Base-by-base conservation (phyloP, 1,140 invertebrate genomes). In the Condylostylus longicornis region DNA sequence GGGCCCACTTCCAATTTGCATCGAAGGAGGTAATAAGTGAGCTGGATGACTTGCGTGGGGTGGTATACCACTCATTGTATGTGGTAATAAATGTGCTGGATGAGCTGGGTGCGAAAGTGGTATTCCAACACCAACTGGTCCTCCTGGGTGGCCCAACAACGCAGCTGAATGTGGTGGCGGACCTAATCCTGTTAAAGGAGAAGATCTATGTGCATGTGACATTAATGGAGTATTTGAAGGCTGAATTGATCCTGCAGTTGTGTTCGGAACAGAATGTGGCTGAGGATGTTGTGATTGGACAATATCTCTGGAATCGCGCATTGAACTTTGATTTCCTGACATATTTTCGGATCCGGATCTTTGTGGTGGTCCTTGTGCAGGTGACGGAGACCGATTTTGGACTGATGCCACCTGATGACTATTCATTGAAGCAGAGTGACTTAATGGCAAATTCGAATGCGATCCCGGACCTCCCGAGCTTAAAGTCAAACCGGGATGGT, bases 371-470 rank as follows among this genome's bases (percentile, higher is more conserved):
- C 49, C 54, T 40, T 56, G 53, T 5, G 56, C 55, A 8, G 55
- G 55, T 18, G 56, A 59, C 17, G 55, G 55, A 5, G 51, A 58
- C 4, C 55, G 50, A 35, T 54, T 20, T 46, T 66, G 17, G 50
- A 61, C 28, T 47, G 58, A 41, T 48, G 66, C 46, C 55, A 64
- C 54, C 54, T 63, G 31, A 45, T 61, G 3, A 53, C 60, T 7
- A 52, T 56, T 35, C 56, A 64, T 40, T 51, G 64, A 51, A 54
- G 65, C 5, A 48, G 61, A 7, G 48, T 55, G 54, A 9, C 48
- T 40, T 12, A 42, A 43, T 17, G 48, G 51, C 7, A 43, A 42
- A 4, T 10, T 10, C 42, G 48, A 38, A 2, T n/a, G n/a, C 37
- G 51, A 20, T 49, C 50, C 7, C 42, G 46, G 8, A 46, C 46